Percentiles rank a stretch among this genome's conserved stretches.
Evolutionary conservation across 2,797 vertebrate genomes (phyloP).

Genomic region (Varecia variegata): DNA sequence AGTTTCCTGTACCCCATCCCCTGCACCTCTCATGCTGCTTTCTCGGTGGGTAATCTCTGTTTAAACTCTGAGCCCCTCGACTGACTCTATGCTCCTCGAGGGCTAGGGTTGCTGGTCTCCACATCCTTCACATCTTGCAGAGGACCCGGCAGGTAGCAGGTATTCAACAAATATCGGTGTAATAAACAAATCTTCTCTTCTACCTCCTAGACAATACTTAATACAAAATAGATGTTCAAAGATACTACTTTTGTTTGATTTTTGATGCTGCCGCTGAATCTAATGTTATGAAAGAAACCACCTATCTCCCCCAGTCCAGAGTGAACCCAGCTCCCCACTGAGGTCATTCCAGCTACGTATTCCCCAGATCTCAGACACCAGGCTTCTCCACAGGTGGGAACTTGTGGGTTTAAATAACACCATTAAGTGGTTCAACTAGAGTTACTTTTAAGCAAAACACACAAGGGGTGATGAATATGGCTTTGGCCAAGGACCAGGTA

Average conservation of each 20-base stretch:
- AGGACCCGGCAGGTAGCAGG: not conserved
- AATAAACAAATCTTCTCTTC: not conserved
- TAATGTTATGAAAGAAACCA: not conserved
- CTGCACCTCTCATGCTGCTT: not conserved
- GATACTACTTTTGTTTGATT: not conserved
- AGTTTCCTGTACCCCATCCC: not conserved
- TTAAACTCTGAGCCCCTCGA: not conserved
- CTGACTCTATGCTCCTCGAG: not conserved
- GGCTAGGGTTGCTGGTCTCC: not conserved
- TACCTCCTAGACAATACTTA: not conserved
- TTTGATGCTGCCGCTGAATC: not conserved
- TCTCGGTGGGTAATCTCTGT: not conserved
- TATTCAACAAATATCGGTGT: not conserved
- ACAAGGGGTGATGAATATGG: not conserved
- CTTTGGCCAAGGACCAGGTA: slow-evolving; percentile 1
- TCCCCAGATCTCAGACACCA: not conserved
- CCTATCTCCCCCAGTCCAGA: not conserved
- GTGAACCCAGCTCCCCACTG: not conserved
- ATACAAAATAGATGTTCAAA: not conserved
- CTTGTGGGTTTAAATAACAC: not conserved
- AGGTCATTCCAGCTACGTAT: not conserved
- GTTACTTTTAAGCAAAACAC: not conserved
- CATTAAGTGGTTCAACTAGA: not conserved
- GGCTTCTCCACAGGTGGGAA: not conserved
- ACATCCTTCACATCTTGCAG: not conserved